Conservation (phyloP, 2,113 vertebrate genomes). For the Pomatostomus ruficeps region DNA sequence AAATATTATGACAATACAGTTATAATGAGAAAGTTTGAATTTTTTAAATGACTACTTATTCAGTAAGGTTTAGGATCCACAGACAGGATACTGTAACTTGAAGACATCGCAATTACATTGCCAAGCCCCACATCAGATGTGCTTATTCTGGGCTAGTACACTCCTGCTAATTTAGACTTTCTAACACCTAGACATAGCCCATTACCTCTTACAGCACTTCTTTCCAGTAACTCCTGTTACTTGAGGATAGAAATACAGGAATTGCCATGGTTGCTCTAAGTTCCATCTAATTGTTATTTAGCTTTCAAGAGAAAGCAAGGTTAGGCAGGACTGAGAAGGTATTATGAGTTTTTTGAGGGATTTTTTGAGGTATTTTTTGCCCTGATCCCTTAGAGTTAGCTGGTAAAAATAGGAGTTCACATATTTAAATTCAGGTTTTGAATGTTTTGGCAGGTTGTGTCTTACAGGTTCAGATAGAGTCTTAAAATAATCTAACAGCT, state of each 20-base stretch:
- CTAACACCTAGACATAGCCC: not conserved
- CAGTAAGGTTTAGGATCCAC: not conserved
- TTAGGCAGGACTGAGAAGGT: not conserved
- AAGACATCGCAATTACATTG: not conserved
- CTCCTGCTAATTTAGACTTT: not conserved
- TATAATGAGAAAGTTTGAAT: not conserved
- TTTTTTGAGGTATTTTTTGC: not conserved
- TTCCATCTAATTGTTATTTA: not conserved
- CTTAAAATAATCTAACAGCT: constrained; percentile 24
- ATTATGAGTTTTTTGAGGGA: not conserved
- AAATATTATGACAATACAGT: not conserved
- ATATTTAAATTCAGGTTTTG: not conserved
- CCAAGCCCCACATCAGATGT: not conserved
- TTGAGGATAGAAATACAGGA: not conserved
- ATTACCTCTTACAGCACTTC: not conserved
- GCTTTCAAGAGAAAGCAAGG: not conserved
- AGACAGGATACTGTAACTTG: not conserved
- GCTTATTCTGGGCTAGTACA: not conserved
- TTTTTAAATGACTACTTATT: not conserved
- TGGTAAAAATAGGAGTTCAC: not conserved
- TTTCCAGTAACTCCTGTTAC: not conserved
- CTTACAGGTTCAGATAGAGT: not conserved
- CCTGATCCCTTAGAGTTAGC: not conserved
- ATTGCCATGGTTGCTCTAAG: not conserved
- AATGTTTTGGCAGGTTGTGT: not conserved